phyloP scores from a whole-genome alignment of 1,140 invertebrate genomes.

The Drepana arcuata region DNA sequence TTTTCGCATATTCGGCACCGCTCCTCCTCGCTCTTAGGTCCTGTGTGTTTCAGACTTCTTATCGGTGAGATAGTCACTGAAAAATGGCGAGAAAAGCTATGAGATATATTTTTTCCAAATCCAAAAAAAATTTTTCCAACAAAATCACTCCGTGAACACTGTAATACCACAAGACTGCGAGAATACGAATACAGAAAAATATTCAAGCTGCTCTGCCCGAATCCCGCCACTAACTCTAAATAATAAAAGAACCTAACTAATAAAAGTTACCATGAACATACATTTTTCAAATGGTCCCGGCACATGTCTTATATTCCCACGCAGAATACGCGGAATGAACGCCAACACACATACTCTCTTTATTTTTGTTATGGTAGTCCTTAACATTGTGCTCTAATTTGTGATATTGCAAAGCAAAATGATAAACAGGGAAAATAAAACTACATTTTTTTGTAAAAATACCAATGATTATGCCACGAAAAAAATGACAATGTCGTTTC shows the following conservation, averaged over 20 bases:
- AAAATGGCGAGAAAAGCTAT: conserved; percentile 25
- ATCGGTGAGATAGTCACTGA: conserved; percentile 15
- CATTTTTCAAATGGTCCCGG: conserved; percentile 18
- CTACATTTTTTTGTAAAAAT: conserved; percentile 20
- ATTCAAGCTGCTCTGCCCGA: no score
- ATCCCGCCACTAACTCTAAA: no score
- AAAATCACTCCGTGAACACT: no score
- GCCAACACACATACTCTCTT: conserved; percentile 17
- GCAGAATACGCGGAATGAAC: conserved; percentile 17
- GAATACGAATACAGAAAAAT: no score
- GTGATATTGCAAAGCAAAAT: no score
- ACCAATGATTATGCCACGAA: conserved; percentile 3
- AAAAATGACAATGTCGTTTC: conserved; percentile 15
- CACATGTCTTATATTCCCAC: conserved; percentile 9
- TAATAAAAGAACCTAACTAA: no score
- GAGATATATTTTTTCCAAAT: no score
- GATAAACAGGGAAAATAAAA: conserved; percentile 27
- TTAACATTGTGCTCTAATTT: conserved; percentile 23
- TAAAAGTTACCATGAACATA: no score
- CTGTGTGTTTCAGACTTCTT: conserved; percentile 13
- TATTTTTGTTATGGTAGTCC: conserved; percentile 25
- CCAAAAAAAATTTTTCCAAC: no score
- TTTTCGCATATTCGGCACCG: conserved; percentile 14
- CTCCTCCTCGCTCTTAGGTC: conserved; percentile 4
- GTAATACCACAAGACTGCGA: no score